A percentile compares a stretch with the other conserved stretches of the same genome.
These are phyloP conservation scores for Corvus cornix DNA, from an alignment of 2,113 vertebrate species.

Conservation along the genomic window DNA sequence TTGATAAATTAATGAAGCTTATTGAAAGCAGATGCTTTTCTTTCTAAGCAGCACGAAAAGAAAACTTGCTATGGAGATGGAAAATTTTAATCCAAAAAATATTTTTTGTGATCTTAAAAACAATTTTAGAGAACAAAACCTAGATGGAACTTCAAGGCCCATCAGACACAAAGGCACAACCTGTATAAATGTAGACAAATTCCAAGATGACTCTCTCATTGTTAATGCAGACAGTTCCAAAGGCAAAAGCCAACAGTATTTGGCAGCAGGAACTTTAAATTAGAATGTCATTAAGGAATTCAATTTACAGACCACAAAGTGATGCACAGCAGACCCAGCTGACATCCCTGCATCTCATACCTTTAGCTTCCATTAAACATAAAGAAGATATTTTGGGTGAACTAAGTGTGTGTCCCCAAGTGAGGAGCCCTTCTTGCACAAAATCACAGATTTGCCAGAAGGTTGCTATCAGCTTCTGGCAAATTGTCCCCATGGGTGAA, in stretches of 20 bases:
- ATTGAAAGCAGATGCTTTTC: not conserved
- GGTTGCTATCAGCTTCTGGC: not conserved
- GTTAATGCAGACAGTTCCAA: constrained; percentile 7
- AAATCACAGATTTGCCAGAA: not conserved
- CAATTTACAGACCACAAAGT: not conserved
- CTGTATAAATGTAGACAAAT: not conserved
- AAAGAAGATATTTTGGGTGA: not conserved
- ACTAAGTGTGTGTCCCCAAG: not conserved
- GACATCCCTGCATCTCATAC: not conserved
- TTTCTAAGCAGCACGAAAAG: not conserved
- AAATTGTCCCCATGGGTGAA: not conserved
- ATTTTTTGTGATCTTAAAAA: not conserved
- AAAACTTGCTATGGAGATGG: not conserved
- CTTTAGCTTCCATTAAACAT: not conserved
- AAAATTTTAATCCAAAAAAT: not conserved
- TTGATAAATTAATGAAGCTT: not conserved
- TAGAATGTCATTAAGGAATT: not conserved
- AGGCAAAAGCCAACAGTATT: constrained; percentile 8
- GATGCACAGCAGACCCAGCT: not conserved
- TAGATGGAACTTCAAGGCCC: not conserved
- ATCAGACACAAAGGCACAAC: not conserved
- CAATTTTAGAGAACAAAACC: not conserved
- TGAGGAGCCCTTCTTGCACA: not conserved
- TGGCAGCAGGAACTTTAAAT: not conserved
- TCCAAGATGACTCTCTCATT: not conserved